Evolutionary conservation across 2,888 invertebrate species (phyloP), one percentile per base, ranked within the genome.

Genomic region (Entomobrya proxima): DNA sequence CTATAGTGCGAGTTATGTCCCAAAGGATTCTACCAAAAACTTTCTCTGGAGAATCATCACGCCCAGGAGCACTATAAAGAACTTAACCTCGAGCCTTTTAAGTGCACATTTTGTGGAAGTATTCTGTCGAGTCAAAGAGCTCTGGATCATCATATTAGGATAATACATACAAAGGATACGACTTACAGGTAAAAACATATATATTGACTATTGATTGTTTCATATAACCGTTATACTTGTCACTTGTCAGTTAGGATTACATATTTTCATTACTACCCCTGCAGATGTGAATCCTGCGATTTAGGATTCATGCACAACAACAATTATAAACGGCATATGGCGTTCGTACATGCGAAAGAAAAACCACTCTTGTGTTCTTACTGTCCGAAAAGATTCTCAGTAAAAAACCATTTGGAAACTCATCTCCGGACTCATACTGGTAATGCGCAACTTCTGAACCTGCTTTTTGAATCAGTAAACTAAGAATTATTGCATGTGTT

Each of bases 1-100:
- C 32, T 61, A 76, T 40, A 67, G 40, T 87, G 87, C 27, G 85
- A 87, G 40, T 9, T 85, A 13, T 87, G 87, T 30, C 40, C 72
- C 0, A 44, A 85, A 61, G 69, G 77, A 15, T 87, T 77, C 61
- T 15, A 21, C 9, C 15, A 13, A 9, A 75, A 78, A 18, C 15
- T 1, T 1, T 85, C 72, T 15, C 27, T 87, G 0, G 52, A 55
- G 18, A 58, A 77, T 27, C 87, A 87, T 52, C 77, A 81, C 21
- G 24, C 58, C 21, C 50, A 61, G 18, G 55, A 21, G 7, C 87
- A 87, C 18, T 40, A 50, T 52, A 74, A 72, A 30, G 64, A 85
- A 27, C 50, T 85, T 7, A 80, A 80, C 37, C 7, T 85, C 11
- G 18, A 76, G 5, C 84, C 80, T 18, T 40, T 47, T n/a, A 47